Base-by-base conservation (phyloP, 1,140 invertebrate species). In the Diabrotica undecimpunctata region DNA sequence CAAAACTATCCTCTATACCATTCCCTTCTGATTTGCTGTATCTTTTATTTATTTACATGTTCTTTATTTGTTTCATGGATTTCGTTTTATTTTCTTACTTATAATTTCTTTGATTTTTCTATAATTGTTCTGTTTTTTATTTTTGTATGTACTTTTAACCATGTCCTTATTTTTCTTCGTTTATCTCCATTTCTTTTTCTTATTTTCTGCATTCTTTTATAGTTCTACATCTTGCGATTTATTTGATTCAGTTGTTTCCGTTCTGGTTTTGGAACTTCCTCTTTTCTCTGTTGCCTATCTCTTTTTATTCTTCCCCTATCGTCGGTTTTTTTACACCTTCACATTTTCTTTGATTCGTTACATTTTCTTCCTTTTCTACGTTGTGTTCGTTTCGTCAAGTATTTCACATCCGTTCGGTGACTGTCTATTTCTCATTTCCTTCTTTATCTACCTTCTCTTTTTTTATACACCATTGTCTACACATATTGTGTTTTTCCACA, bases 101-200 rank as follows among this genome's bases (percentile, higher is more conserved):
- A 55, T 62, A 14, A 5, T 66, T 25, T 35, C 0, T 50, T 13
- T 14, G 55, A 55, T 54, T 62, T 60, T 25, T 25, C 25, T 69
- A 37, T 54, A 54, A 54, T 13, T 12, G 25, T 66, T 53, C 61
- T 61, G 8, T 37, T 69, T 61, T 71, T 46, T 5, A 41, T 41
- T 5, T 46, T 46, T 1, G 0, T 46, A 2, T 46, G 41, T 25
- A 25, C 4, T 25, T 2, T 25, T 25, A 9, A 9, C 41, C 1
- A 9, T 46, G 41, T 46, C 41, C 41, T 11, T 46, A 5, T 5
- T 46, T 46, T 46, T 46, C 39, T 8, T 46, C 11, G 0, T 46
- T 46, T 46, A 10, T n/a, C 39, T 10, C 39, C 39, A 7, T 46
- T 46, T 46, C 11, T 46, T 46, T 7, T 46, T 46, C 7, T 46